Percentiles rank a stretch among this genome's conserved stretches.
Evolutionary conservation across 2,888 invertebrate species (phyloP).

Genomic region (Erpobdella octoculata): DNA sequence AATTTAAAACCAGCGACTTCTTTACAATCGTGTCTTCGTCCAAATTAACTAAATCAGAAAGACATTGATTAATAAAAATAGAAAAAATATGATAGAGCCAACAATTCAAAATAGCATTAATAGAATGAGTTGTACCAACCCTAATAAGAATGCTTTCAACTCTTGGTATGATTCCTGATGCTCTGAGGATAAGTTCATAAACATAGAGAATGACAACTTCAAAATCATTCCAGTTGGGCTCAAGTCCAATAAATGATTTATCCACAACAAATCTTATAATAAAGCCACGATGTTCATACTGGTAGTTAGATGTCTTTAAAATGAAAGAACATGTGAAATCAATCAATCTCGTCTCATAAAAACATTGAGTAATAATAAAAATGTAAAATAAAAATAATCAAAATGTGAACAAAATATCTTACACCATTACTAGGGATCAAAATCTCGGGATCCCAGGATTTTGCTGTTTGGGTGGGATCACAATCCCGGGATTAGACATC

Average conservation of each 20-base stretch:
- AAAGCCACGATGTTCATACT: slow-evolving; percentile 52
- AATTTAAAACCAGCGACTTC: too few relatives aligned
- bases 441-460: too few relatives aligned
- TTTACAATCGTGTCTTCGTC: too few relatives aligned
- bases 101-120: not conserved
- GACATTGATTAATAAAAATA: too few relatives aligned
- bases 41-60: too few relatives aligned
- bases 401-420: too few relatives aligned
- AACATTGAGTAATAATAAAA: not conserved
- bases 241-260: slow-evolving; percentile 50
- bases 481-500: too few relatives aligned
- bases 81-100: not conserved
- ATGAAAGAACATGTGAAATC: not conserved
- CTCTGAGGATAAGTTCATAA: slow-evolving; percentile 67
- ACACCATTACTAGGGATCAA: too few relatives aligned
- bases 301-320: slow-evolving; percentile 47
- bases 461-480: too few relatives aligned
- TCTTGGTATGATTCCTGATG: slow-evolving; percentile 66
- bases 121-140: too few relatives aligned
- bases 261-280: slow-evolving; percentile 52
- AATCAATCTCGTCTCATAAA: not conserved
- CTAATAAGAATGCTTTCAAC: slow-evolving; percentile 58
- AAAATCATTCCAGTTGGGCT: slow-evolving; percentile 61
- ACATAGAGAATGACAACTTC: slow-evolving; percentile 63
- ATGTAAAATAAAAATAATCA: too few relatives aligned